Evolutionary conservation across 2,888 invertebrate genomes (phyloP).

Genomic region (Melitaea athalia): DNA sequence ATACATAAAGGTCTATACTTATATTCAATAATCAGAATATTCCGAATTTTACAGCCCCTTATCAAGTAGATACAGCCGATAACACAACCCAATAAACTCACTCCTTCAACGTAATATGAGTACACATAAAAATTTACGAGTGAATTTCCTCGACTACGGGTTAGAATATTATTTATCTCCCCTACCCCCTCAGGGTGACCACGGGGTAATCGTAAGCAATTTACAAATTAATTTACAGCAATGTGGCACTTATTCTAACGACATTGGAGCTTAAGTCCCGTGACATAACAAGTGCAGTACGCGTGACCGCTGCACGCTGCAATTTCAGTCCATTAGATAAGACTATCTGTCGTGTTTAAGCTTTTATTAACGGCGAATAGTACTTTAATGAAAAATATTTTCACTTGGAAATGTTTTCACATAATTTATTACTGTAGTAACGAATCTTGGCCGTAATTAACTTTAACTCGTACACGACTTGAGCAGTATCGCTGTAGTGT

Average conservation of each 20-base stretch:
- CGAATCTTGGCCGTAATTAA: no score
- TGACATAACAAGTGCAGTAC: background rate
- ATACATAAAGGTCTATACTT: background rate
- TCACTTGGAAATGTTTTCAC: background rate
- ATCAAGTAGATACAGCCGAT: background rate
- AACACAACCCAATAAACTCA: constrained; percentile 5
- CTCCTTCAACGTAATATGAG: constrained; percentile 7
- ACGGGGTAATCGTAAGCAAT: background rate
- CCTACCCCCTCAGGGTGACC: constrained; percentile 1
- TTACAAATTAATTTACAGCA: constrained; percentile 3
- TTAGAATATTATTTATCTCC: constrained; percentile 9
- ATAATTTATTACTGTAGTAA: no score
- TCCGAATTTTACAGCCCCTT: background rate
- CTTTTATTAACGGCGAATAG: background rate
- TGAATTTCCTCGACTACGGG: constrained; percentile 1
- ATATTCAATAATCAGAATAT: constrained; percentile 4
- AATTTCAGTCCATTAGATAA: constrained; percentile 12
- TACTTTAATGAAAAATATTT: constrained; percentile 7
- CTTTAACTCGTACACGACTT: no score
- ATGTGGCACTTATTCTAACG: constrained; percentile 2
- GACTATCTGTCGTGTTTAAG: constrained; percentile 4
- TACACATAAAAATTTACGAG: constrained; percentile 10
- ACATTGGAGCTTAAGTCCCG: background rate
- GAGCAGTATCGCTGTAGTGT: no score
- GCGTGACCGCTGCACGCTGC: background rate